phyloP scores from a whole-genome alignment of 2,797 vertebrate genomes.

The Sylvia borin region DNA sequence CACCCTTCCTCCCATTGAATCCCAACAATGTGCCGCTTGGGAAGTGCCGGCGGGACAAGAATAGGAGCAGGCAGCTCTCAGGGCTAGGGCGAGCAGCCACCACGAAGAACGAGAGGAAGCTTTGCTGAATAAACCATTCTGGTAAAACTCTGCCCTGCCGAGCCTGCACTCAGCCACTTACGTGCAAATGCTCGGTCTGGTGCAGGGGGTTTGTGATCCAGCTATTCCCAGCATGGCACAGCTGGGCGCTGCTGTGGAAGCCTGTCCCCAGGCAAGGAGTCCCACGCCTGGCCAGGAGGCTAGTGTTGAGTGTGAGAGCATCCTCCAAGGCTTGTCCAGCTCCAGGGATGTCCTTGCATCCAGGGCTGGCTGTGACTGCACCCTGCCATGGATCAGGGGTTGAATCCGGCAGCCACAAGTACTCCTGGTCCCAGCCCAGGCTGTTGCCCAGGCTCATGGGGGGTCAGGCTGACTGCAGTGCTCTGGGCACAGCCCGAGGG shows the following conservation, averaged over 20 bases:
- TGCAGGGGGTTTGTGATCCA: background rate
- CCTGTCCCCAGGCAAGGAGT: background rate
- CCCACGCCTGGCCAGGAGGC: background rate
- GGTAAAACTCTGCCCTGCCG: background rate
- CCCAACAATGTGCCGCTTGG: slow-evolving; percentile 59
- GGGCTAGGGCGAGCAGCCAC: background rate
- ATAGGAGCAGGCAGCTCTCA: background rate
- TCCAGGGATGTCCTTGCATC: background rate
- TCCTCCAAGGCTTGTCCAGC: background rate
- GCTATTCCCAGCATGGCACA: background rate
- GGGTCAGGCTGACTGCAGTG: background rate
- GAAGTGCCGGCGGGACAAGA: slow-evolving; percentile 26
- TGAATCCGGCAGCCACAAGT: background rate
- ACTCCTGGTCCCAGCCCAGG: background rate
- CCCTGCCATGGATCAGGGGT: background rate
- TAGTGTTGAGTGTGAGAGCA: background rate
- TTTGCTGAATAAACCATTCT: background rate
- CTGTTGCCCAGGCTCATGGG: accelerated
- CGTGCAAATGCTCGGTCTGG: background rate
- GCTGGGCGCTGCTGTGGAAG: background rate
- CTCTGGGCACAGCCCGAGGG: accelerated
- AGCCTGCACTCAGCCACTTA: background rate
- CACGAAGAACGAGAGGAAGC: background rate
- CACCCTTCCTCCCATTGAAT: slow-evolving; percentile 71
- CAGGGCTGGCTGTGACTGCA: accelerated